Evolutionary conservation across 2,113 vertebrate species (phyloP), one percentile per base, ranked within the genome.

Genomic region (Catharus bicknelli): DNA sequence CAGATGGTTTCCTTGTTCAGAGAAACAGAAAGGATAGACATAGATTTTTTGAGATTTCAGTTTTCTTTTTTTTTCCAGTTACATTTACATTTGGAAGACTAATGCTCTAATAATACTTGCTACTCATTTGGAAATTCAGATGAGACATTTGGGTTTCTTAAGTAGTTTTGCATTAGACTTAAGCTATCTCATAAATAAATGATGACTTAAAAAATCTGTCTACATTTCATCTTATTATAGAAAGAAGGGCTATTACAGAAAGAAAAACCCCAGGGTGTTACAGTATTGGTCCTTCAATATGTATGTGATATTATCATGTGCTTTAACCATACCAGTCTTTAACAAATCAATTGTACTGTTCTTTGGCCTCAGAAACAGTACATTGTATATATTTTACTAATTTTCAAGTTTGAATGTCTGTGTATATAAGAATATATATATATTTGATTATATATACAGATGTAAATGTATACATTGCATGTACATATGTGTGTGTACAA

Each of bases 111-210:
- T 96, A 94, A 92, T 68, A 84, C 86, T 89, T 90, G 61, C 53
- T 95, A 78, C 84, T 94, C 84, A 92, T 96, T 95, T 95, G 84
- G 87, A 96, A 95, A 95, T 95, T 95, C 88, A 95, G 86, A 95
- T 95, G 87, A 96, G 78, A 90, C 93, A 90, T 95, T 95, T 95
- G 78, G 73, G 58, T 87, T 95, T 89, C 91, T 87, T 89, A 95
- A 96, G 89, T 82, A 95, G 87, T 92, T 90, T 93, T 92, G 76
- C 93, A 80, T 94, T 95, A 96, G 61, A 95, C 58, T 96, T 96
- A 95, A 95, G 82, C 69, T 95, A 84, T 91, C 70, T 95, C 66
- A 92, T 95, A 90, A 95, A 96, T 95, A 96, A 95, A 82, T 94
- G n/a, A 95, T 92, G 77, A 82, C 84, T 91, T 86, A 59, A 95